Evolutionary conservation across 2,113 vertebrate species (phyloP).

Genomic region (Corynorhinus townsendii): DNA sequence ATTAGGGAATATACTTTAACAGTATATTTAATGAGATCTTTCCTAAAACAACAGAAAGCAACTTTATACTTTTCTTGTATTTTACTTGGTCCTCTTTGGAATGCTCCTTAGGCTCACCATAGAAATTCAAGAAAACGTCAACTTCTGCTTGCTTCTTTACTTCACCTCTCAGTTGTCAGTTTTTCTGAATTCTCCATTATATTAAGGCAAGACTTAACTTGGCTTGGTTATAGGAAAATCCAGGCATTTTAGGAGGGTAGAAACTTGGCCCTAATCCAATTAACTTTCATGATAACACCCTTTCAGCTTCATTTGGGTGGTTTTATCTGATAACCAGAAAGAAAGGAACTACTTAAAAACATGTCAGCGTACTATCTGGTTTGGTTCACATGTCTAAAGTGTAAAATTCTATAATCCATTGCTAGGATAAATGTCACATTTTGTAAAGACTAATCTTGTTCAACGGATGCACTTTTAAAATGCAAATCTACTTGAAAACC

Average conservation of each 20-base stretch:
- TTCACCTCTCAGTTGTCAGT: conserved; percentile 41
- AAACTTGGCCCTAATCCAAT: conserved; percentile 63
- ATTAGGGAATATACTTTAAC: not conserved
- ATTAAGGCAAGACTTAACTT: conserved; percentile 51
- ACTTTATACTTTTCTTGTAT: not conserved
- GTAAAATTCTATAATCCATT: conserved; percentile 72
- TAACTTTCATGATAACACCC: conserved; percentile 56
- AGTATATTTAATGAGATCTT: not conserved
- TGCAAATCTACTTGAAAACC: conserved; percentile 84
- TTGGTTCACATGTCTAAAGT: conserved; percentile 68
- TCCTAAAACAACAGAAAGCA: conserved; percentile 16
- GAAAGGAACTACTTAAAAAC: conserved; percentile 72
- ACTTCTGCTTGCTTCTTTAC: conserved; percentile 38
- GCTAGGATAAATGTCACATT: conserved; percentile 75
- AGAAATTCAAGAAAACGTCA: conserved; percentile 13
- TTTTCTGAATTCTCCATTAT: conserved; percentile 40
- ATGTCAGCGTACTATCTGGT: conserved; percentile 68
- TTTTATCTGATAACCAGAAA: conserved; percentile 74
- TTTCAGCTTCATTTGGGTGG: conserved; percentile 65
- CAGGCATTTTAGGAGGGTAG: conserved; percentile 37
- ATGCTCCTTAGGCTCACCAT: not conserved
- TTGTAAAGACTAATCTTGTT: conserved; percentile 80
- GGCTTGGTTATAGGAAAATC: conserved; percentile 52
- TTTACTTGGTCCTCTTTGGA: not conserved
- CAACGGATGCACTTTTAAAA: conserved; percentile 79